Percentiles rank a stretch among this genome's conserved stretches.
These are phyloP conservation scores for Ptilonorhynchus violaceus DNA, from an alignment of 2,113 vertebrate species.

Conservation along the genomic window DNA sequence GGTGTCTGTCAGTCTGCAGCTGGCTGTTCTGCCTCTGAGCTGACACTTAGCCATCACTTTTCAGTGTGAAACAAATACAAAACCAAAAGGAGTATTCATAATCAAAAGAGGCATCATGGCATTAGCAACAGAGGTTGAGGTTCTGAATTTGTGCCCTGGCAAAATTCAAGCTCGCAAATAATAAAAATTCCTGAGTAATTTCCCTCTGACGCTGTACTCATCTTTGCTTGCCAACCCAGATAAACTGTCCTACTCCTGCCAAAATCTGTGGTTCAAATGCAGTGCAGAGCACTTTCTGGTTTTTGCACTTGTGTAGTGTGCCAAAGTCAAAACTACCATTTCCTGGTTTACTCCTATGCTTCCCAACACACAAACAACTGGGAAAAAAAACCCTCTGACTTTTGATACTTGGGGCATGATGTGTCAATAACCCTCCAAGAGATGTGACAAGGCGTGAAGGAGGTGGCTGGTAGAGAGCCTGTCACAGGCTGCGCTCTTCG, in stretches of 20 bases:
- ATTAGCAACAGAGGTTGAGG: background rate
- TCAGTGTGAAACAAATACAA: background rate
- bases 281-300: background rate
- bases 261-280: background rate
- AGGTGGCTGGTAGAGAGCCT: background rate
- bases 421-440: background rate
- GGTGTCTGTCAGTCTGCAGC: background rate
- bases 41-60: background rate
- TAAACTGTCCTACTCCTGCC: background rate
- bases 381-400: background rate
- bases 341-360: background rate
- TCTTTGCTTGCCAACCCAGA: background rate
- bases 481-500: background rate
- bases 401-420: background rate
- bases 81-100: background rate
- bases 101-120: background rate
- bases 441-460: background rate
- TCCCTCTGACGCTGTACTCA: background rate
- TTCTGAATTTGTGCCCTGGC: background rate
- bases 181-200: background rate
- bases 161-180: background rate
- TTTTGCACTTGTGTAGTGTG: background rate
- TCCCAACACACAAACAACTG: background rate
- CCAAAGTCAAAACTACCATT: background rate
- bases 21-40: background rate